A percentile compares a stretch with the other conserved stretches of the same genome.
Evolutionary conservation across 1,140 invertebrate genomes (phyloP).

Genomic region (Chrysoperla carnea): DNA sequence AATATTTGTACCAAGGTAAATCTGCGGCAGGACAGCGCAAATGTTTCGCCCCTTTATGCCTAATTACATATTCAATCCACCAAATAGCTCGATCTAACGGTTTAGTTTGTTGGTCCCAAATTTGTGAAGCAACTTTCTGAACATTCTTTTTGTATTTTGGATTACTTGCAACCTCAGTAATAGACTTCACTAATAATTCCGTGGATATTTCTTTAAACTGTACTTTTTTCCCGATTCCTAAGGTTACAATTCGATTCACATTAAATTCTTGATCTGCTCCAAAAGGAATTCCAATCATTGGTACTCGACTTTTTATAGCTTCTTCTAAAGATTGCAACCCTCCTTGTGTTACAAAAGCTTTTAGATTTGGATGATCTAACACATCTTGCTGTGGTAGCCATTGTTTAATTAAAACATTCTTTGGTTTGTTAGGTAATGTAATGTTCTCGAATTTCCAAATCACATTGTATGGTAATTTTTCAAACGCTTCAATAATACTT

Average conservation of each 20-base stretch:
- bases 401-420: constrained; percentile 27
- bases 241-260: constrained; percentile 8
- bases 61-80: too few species aligned
- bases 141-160: constrained; percentile 13
- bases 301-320: constrained; percentile 26
- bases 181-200: too few species aligned
- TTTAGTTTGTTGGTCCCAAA: too few species aligned
- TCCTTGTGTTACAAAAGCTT: constrained; percentile 24
- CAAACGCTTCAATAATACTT: constrained; percentile 32
- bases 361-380: too few species aligned
- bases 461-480: constrained; percentile 33
- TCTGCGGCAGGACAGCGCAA: constrained; percentile 27
- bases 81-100: too few species aligned
- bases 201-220: too few species aligned
- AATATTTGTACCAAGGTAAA: constrained; percentile 31
- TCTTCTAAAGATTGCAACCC: constrained; percentile 29
- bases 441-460: constrained; percentile 42
- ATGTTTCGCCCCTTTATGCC: constrained; percentile 22
- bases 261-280: constrained; percentile 19
- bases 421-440: constrained; percentile 14
- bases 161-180: too few species aligned
- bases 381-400: constrained; percentile 32
- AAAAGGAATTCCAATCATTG: constrained; percentile 27
- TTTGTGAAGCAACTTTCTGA: constrained; percentile 10
- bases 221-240: constrained; percentile 12